phyloP scores from a whole-genome alignment of 2,888 invertebrate genomes.

The Agonopterix arenella region DNA sequence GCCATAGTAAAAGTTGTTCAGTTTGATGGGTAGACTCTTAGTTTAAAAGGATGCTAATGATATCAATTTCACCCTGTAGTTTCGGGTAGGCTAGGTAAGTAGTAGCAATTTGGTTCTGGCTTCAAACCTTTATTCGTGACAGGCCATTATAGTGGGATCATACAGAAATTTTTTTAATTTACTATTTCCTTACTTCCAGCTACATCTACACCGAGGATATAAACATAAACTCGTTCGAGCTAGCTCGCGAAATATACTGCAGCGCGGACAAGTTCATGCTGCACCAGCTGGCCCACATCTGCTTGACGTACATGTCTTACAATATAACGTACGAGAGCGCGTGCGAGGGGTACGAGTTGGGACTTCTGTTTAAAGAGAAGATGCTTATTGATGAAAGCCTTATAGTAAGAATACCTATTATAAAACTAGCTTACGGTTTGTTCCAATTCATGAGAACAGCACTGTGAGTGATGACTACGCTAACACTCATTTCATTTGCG shows the following conservation, averaged over 20 bases:
- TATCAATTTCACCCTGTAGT: too few relatives aligned
- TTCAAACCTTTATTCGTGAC: too few relatives aligned
- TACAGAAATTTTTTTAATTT: not conserved
- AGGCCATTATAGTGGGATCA: too few relatives aligned
- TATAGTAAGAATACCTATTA: not conserved
- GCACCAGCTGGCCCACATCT: not conserved
- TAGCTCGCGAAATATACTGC: not conserved
- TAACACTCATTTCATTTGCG: too few relatives aligned
- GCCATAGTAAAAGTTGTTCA: too few relatives aligned
- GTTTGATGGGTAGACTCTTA: too few relatives aligned
- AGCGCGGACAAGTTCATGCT: not conserved
- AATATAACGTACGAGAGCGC: not conserved
- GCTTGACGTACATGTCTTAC: not conserved
- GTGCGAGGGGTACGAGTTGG: not conserved
- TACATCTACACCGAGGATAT: constrained; percentile 1
- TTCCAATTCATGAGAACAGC: too few relatives aligned
- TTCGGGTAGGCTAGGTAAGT: too few relatives aligned
- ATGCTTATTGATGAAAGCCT: not conserved
- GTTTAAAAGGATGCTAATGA: too few relatives aligned
- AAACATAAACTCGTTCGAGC: constrained; percentile 1
- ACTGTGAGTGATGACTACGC: too few relatives aligned
- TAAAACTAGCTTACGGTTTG: too few relatives aligned
- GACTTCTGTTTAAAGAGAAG: not conserved
- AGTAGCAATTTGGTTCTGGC: too few relatives aligned
- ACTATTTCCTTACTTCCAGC: not conserved